Evolutionary conservation across 2,797 vertebrate genomes (phyloP).

Genomic region (Myotis myotis): DNA sequence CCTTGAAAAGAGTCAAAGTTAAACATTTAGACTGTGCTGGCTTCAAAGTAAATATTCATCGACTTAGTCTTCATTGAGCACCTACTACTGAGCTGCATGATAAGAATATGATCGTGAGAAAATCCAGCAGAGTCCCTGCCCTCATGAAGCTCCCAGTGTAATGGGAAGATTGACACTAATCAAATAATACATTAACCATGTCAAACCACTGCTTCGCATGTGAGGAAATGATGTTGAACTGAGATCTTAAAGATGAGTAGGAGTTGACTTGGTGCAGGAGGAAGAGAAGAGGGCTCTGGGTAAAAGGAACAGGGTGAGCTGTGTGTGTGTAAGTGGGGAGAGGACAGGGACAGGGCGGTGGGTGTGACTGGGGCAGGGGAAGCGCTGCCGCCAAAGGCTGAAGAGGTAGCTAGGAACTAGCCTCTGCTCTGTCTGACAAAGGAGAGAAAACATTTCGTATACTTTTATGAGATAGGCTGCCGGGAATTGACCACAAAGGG

Average conservation of each 20-base stretch:
- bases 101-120: background rate
- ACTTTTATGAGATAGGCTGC: background rate
- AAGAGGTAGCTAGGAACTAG: background rate
- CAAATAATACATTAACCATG: background rate
- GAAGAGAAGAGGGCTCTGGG: background rate
- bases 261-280: background rate
- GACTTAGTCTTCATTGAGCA: background rate
- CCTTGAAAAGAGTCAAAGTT: background rate
- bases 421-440: background rate
- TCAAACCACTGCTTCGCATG: background rate
- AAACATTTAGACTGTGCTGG: background rate
- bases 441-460: background rate
- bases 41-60: background rate
- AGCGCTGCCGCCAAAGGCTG: accelerated
- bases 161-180: background rate
- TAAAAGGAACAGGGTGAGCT: background rate
- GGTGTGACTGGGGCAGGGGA: accelerated
- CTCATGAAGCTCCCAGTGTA: background rate
- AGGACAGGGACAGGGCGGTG: background rate
- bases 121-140: background rate
- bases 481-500: background rate
- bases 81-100: background rate
- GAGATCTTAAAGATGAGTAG: background rate
- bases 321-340: background rate
- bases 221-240: background rate